Conservation (phyloP, 2,888 invertebrate species). For the Tanypteryx hageni region DNA sequence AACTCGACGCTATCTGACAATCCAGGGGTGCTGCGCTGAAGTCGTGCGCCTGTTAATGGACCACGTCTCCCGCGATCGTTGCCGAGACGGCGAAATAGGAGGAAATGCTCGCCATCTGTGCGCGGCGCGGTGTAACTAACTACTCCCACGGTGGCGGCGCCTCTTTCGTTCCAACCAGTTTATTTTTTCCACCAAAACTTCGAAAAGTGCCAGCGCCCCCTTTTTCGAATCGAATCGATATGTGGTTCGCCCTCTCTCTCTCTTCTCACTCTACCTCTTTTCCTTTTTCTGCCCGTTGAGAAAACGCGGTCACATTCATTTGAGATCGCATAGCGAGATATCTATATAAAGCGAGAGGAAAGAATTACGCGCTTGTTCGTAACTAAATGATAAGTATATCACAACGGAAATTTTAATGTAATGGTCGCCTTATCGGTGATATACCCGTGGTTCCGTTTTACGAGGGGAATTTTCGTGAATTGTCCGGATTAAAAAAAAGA, state of each 20-base stretch:
- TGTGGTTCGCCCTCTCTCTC: background rate
- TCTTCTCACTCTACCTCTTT: background rate
- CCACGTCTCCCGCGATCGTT: background rate
- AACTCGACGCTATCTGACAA: too few species aligned
- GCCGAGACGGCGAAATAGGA: background rate
- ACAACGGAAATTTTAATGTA: too few species aligned
- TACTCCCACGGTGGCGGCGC: background rate
- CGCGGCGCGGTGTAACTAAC: background rate
- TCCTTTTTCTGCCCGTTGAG: background rate
- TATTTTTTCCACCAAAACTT: background rate
- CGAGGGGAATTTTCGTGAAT: too few species aligned
- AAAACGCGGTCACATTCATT: background rate
- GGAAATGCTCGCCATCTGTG: slow-evolving; percentile 23
- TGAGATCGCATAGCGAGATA: too few species aligned
- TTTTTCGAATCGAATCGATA: background rate
- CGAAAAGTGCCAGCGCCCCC: background rate
- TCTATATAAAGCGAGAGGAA: too few species aligned
- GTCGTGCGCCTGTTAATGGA: too few species aligned
- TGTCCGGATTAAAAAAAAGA: too few species aligned
- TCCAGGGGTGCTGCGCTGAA: too few species aligned
- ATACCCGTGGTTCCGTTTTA: too few species aligned
- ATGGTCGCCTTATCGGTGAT: too few species aligned
- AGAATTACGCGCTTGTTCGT: too few species aligned
- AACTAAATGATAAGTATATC: too few species aligned
- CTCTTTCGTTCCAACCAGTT: background rate